Conservation (phyloP, 2,113 vertebrate genomes). For the Osmerus eperlanus region DNA sequence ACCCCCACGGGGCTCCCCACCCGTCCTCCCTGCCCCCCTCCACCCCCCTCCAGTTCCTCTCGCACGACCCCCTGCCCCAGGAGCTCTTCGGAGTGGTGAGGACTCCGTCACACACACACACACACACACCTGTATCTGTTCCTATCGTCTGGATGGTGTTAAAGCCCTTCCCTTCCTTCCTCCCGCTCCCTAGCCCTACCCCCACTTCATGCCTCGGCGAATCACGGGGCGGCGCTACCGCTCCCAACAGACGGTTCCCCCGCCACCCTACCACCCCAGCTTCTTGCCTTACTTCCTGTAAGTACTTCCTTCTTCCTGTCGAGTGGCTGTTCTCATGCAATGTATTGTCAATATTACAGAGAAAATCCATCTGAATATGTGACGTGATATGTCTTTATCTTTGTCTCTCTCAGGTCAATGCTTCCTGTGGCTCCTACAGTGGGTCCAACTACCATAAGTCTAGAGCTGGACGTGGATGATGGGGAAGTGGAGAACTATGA, state of each 20-base stretch:
- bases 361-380: no score
- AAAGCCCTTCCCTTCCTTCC: not conserved
- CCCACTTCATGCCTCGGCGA: slow-evolving; percentile 92
- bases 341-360: not conserved
- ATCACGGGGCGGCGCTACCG: slow-evolving; percentile 89
- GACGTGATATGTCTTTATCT: not conserved
- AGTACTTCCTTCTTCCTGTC: slow-evolving; percentile 52
- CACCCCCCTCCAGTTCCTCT: slow-evolving; percentile 89
- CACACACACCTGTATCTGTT: not conserved
- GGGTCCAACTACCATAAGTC: slow-evolving; percentile 86
- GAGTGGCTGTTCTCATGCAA: not conserved
- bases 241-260: slow-evolving; percentile 87
- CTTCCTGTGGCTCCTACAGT: slow-evolving; percentile 92
- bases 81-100: slow-evolving; percentile 95
- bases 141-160: not conserved
- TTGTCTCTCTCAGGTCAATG: slow-evolving; percentile 80
- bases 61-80: slow-evolving; percentile 89
- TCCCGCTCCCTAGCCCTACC: slow-evolving; percentile 78
- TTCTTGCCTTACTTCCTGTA: slow-evolving; percentile 97
- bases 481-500: slow-evolving; percentile 99
- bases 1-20: slow-evolving; percentile 83
- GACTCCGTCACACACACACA: slow-evolving; percentile 23
- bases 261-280: slow-evolving; percentile 92
- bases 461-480: slow-evolving; percentile 96
- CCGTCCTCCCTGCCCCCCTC: slow-evolving; percentile 87